Conservation (phyloP, 1,140 invertebrate genomes). For the Ylistrum balloti region DNA sequence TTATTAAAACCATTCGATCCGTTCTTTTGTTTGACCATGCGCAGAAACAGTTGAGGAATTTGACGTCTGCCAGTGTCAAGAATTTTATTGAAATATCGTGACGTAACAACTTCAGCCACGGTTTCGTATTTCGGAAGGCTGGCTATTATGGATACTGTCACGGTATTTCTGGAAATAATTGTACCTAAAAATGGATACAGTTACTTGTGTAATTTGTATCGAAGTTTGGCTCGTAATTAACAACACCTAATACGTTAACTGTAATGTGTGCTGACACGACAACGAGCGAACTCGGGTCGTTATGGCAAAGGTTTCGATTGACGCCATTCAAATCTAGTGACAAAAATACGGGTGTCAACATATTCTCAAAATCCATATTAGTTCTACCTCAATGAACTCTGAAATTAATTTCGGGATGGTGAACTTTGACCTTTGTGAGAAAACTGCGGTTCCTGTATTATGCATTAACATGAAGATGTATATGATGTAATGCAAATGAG, state of each 20-base stretch:
- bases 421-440: background rate
- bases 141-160: conserved; percentile 29
- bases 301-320: background rate
- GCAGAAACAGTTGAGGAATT: background rate
- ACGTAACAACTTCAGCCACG: conserved; percentile 18
- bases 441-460: background rate
- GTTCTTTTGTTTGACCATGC: conserved; percentile 19
- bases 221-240: conserved; percentile 7
- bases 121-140: background rate
- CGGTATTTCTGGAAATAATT: conserved; percentile 8
- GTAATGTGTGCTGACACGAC: background rate
- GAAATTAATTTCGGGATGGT: background rate
- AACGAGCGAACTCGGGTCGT: background rate
- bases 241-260: background rate
- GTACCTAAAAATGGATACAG: conserved; percentile 34
- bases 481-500: background rate
- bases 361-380: conserved; percentile 13
- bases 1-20: conserved; percentile 16
- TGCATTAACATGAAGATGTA: no score
- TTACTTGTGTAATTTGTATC: conserved; percentile 21
- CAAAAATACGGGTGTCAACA: conserved; percentile 33
- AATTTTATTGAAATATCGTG: conserved; percentile 1
- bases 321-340: background rate
- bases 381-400: background rate
- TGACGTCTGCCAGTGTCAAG: conserved; percentile 32